phyloP scores from a whole-genome alignment of 2,797 vertebrate species.

The Sciurus carolinensis region DNA sequence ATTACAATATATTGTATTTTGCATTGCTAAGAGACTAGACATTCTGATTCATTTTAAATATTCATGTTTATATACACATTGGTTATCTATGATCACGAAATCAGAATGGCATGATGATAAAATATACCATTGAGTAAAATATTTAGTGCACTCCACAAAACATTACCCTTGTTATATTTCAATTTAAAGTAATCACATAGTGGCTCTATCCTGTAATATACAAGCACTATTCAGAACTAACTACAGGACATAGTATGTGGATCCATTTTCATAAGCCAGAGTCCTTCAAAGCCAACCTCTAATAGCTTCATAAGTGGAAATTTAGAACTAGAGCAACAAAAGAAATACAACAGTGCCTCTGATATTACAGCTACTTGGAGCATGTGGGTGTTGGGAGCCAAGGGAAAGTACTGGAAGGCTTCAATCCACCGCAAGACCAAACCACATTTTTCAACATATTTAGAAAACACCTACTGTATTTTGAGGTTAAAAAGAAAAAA shows the following conservation, averaged over 20 bases:
- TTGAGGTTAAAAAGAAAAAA: not conserved
- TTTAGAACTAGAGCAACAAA: not conserved
- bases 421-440: not conserved
- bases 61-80: not conserved
- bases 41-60: constrained; percentile 53
- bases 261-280: not conserved
- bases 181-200: not conserved
- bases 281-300: not conserved
- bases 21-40: not conserved
- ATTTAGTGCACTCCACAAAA: not conserved
- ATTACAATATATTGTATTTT: constrained; percentile 9
- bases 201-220: not conserved
- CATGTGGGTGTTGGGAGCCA: not conserved
- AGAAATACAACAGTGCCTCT: not conserved
- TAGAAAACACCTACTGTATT: not conserved
- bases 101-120: not conserved
- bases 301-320: not conserved
- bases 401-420: not conserved
- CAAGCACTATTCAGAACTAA: not conserved
- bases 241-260: not conserved
- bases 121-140: not conserved
- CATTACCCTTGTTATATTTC: not conserved
- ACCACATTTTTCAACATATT: not conserved
- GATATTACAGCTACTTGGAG: not conserved
- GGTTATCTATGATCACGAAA: not conserved